Evolutionary conservation across 2,113 vertebrate genomes (phyloP).

Genomic region (Heteronetta atricapilla): DNA sequence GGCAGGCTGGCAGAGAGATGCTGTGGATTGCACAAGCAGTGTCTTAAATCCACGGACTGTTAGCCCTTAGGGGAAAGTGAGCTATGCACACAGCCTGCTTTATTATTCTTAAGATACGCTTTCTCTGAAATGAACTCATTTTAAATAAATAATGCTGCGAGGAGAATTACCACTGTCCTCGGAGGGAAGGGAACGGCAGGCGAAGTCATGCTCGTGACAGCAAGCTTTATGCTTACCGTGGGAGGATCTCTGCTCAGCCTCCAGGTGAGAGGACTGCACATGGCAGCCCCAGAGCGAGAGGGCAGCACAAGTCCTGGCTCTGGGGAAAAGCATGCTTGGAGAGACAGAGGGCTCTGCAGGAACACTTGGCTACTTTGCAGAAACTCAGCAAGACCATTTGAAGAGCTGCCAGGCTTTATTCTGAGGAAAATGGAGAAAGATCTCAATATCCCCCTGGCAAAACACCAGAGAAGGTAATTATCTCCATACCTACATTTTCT

Average conservation of each 20-base stretch:
- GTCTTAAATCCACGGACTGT: neutral
- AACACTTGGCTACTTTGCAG: neutral
- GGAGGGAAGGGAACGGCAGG: neutral
- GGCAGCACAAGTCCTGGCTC: neutral
- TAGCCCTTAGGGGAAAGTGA: neutral
- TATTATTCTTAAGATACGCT: slow-evolving; percentile 10
- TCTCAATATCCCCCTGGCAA: neutral
- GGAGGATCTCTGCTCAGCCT: neutral
- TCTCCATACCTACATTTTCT: neutral
- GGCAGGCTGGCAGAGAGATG: neutral
- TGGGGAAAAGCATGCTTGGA: neutral
- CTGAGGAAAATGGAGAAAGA: neutral
- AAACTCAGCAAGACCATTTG: neutral
- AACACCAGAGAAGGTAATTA: neutral
- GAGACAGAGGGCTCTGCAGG: neutral
- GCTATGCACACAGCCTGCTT: slow-evolving; percentile 5
- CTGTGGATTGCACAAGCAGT: neutral
- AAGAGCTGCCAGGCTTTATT: neutral
- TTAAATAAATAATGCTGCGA: slow-evolving; percentile 33
- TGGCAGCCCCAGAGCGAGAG: neutral
- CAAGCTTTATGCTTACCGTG: neutral
- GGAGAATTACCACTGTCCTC: neutral
- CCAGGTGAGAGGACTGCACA: neutral
- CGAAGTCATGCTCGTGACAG: neutral
- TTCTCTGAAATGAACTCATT: slow-evolving; percentile 30